These are phyloP conservation scores for Drosophila neonasuta DNA, from an alignment of 2,888 invertebrate species.

Conservation along the genomic window DNA sequence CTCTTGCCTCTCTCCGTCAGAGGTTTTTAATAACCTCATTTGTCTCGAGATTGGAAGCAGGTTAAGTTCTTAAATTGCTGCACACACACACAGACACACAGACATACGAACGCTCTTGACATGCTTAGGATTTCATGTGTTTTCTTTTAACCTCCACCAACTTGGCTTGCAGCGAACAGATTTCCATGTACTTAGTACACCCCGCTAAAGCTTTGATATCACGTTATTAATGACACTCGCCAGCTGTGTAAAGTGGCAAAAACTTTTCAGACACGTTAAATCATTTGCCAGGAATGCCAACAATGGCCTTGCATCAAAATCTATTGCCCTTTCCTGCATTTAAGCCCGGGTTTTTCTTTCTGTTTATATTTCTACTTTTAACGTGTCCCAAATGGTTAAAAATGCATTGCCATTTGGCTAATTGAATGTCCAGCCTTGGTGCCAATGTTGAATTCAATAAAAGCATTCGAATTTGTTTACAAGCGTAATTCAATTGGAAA, in stretches of 20 bases:
- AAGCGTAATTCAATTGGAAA: background rate
- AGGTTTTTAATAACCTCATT: conserved; percentile 52
- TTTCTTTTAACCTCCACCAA: conserved; percentile 4
- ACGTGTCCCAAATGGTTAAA: background rate
- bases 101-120: conserved; percentile 23
- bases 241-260: conserved; percentile 13
- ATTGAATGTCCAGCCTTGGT: conserved; percentile 38
- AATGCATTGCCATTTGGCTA: conserved; percentile 35
- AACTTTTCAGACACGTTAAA: conserved; percentile 32
- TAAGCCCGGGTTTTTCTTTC: conserved; percentile 10
- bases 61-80: conserved; percentile 55
- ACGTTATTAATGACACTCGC: conserved; percentile 13
- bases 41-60: conserved; percentile 52
- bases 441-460: conserved; percentile 14
- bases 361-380: background rate
- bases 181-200: conserved; percentile 7
- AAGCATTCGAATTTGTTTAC: background rate
- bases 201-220: conserved; percentile 5
- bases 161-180: background rate
- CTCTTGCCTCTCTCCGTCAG: background rate
- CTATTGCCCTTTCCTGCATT: background rate
- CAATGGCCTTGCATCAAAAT: conserved; percentile 20
- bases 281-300: conserved; percentile 17
- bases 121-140: conserved; percentile 18
- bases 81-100: conserved; percentile 1